phyloP scores from a whole-genome alignment of 2,797 vertebrate genomes.

The Odontamblyopus lacepedii region DNA sequence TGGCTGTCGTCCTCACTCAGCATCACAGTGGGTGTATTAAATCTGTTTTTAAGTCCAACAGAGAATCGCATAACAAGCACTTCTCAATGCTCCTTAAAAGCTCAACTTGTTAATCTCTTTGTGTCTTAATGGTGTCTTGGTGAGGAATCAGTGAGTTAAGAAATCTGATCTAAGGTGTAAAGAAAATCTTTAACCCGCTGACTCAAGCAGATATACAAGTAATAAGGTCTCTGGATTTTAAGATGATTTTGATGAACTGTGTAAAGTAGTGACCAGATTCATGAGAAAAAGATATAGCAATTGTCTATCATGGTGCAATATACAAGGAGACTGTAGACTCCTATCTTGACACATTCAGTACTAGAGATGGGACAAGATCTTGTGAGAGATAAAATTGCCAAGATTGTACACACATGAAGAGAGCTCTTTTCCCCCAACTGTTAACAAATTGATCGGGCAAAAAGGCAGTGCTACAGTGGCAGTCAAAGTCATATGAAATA shows the following conservation, averaged over 20 bases:
- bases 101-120: constrained; percentile 74
- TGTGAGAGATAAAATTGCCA: too few species aligned
- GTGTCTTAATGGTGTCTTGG: constrained; percentile 69
- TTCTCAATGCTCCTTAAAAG: constrained; percentile 73
- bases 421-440: too few species aligned
- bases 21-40: constrained; percentile 44
- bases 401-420: too few species aligned
- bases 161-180: constrained; percentile 73
- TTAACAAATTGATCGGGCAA: too few species aligned
- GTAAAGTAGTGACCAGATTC: constrained; percentile 1
- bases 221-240: constrained; percentile 23
- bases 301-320: background rate
- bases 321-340: background rate
- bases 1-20: constrained; percentile 13
- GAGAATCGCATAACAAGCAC: constrained; percentile 70
- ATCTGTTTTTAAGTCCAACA: constrained; percentile 45
- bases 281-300: background rate
- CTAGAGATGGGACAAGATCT: too few species aligned
- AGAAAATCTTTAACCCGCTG: constrained; percentile 61
- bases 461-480: too few species aligned
- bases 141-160: constrained; percentile 76
- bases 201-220: constrained; percentile 34
- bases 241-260: constrained; percentile 9
- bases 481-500: too few species aligned
- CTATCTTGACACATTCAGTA: too few species aligned